Base-by-base conservation (phyloP, 2,797 vertebrate species). In the Brachyrhaphis roseni region DNA sequence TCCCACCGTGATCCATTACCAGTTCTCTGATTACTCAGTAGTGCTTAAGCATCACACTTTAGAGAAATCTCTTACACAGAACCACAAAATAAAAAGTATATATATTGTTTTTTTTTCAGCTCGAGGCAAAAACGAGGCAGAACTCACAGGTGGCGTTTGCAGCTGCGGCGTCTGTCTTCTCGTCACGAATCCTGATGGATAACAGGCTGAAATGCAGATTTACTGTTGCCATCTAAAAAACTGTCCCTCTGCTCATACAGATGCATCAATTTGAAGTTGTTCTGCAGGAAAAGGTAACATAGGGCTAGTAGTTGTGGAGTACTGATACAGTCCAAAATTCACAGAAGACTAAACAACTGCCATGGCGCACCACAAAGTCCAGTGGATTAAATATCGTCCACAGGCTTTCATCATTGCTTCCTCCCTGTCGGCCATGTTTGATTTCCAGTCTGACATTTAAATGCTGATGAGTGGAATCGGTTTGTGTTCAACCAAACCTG, bases 121-220 rank as follows among this genome's bases (percentile, higher is more conserved):
- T 51, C 7, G 0, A 23, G 20, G 49, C 20, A 41, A 41, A 55
- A 55, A 75, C 8, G 5, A 75, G 36, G 53, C 8, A 16, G 53
- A 75, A 75, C 6, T 31, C n/a, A 53, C 36, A 75, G 34, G 51
- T 36, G 28, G 49, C 15, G 0, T 47, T 49, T 36, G 39, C 1
- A n/a, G 12, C 51, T 64, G 26, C 5, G 6, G 73, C 10, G 31
- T 59, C 13, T 76, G 41, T 49, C 51, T 39, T 28, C 41, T 20
- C 47, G 34, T 76, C 26, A 72, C 46, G 70, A 51, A 23, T 51
- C 49, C 20, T 51, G 49, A 51, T 49, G 26, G 11, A 47, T 49
- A 43, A 81, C 18, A 26, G 13, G 28, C 62, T 77, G 75, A 41
- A 36, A 76, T 66, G 36, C 34, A 45, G 11, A 66, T 36, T 23